These are phyloP conservation scores for Limnephilus lunatus DNA, from an alignment of 2,888 invertebrate genomes.

Conservation along the genomic window DNA sequence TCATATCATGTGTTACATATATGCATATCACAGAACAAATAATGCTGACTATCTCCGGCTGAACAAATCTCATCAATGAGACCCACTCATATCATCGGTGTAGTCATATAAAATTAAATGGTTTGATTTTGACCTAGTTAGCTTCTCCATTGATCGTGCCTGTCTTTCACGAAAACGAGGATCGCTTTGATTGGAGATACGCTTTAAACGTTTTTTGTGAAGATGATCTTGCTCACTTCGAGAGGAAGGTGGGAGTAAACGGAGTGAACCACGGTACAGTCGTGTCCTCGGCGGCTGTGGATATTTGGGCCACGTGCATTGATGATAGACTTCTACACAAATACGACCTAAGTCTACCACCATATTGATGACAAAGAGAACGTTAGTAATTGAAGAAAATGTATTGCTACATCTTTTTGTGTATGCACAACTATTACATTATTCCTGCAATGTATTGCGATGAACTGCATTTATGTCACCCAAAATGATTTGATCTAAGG, in stretches of 20 bases:
- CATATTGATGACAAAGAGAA: conserved; percentile 62
- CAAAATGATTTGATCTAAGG: background rate
- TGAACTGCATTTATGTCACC: conserved; percentile 10
- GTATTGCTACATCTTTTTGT: conserved; percentile 46
- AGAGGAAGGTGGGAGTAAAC: background rate
- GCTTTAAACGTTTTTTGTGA: conserved; percentile 27
- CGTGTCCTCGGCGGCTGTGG: conserved; percentile 44
- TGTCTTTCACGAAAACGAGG: background rate
- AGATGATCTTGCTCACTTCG: background rate
- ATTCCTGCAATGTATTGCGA: conserved; percentile 45
- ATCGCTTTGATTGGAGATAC: background rate
- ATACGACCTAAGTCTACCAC: background rate
- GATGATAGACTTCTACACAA: background rate
- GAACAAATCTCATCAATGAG: background rate
- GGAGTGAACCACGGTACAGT: conserved; percentile 17
- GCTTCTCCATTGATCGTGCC: background rate
- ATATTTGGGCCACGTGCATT: conserved; percentile 55
- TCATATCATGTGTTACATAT: too few species aligned
- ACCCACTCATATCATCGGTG: background rate
- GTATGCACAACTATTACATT: conserved; percentile 38
- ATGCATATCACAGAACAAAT: background rate
- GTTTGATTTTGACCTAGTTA: conserved; percentile 49
- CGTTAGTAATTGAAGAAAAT: conserved; percentile 44
- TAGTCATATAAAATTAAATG: conserved; percentile 17
- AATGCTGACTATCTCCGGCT: background rate